phyloP scores from a whole-genome alignment of 2,888 invertebrate genomes.

The Pachycephus smyrnensis region DNA sequence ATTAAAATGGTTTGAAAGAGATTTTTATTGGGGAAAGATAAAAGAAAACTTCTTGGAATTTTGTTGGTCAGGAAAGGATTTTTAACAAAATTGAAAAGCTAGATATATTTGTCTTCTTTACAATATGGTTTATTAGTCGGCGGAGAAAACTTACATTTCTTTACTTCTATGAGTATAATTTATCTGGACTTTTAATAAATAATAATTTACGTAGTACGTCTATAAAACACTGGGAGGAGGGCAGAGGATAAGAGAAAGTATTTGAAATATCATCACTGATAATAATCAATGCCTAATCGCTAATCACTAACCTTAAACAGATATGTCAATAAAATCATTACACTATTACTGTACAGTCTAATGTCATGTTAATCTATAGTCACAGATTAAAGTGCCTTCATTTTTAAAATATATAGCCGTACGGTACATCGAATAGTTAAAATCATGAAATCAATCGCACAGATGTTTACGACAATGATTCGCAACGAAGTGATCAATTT shows the following conservation, averaged over 20 bases:
- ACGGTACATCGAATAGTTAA: conserved; percentile 16
- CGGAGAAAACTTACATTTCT: conserved; percentile 7
- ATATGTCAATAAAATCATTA: conserved; percentile 14
- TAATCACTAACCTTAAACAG: conserved; percentile 13
- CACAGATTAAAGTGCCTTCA: conserved; percentile 21
- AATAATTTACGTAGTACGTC: conserved; percentile 52
- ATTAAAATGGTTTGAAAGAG: neutral
- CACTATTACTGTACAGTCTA: conserved; percentile 31
- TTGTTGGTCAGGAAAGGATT: neutral
- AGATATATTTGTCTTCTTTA: neutral
- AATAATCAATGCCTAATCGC: conserved; percentile 21
- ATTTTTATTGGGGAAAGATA: too few relatives aligned
- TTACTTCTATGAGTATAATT: conserved; percentile 34
- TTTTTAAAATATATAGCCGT: conserved; percentile 31
- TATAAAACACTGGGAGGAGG: conserved; percentile 26
- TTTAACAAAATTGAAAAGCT: neutral
- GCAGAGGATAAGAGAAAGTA: neutral
- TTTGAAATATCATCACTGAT: conserved; percentile 1
- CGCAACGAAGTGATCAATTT: neutral
- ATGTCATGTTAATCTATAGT: conserved; percentile 35
- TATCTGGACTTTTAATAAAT: conserved; percentile 49
- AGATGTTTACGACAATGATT: neutral
- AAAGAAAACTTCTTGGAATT: too few relatives aligned
- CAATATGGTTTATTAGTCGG: conserved; percentile 14
- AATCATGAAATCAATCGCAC: neutral